Percentiles rank a stretch among this genome's conserved stretches.
These are phyloP conservation scores for Sula dactylatra DNA, from an alignment of 2,113 vertebrate genomes.

Conservation along the genomic window DNA sequence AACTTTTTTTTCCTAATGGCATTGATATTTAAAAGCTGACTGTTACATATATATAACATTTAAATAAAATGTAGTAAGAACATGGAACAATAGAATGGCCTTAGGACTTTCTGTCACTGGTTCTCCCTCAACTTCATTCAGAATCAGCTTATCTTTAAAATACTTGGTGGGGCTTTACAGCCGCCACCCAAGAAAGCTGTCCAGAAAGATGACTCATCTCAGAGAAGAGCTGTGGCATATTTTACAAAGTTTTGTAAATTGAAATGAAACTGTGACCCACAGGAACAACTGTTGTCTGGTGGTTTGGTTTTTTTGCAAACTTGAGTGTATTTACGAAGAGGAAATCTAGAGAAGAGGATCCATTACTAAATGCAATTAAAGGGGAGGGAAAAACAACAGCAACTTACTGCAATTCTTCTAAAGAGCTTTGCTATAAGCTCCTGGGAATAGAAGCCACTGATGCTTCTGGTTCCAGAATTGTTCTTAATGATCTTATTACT, in stretches of 20 bases:
- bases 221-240: neutral
- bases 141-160: neutral
- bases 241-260: neutral
- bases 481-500: conserved; percentile 54
- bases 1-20: neutral
- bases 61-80: neutral
- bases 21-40: neutral
- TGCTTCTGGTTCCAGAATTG: conserved; percentile 33
- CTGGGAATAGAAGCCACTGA: conserved; percentile 72
- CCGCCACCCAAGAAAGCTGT: neutral
- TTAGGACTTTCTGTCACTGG: neutral
- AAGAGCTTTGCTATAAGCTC: conserved; percentile 72
- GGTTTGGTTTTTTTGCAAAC: neutral
- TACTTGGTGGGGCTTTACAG: neutral
- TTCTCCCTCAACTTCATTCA: neutral
- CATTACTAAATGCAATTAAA: conserved; percentile 73
- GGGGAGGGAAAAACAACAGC: neutral
- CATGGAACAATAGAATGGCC: neutral
- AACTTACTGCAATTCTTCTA: conserved; percentile 71
- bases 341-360: conserved; percentile 40
- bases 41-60: neutral
- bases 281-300: neutral
- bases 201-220: neutral
- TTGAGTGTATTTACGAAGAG: neutral
- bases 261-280: neutral